Evolutionary conservation across 1,140 invertebrate species (phyloP).

Genomic region (Bradysia coprophila): DNA sequence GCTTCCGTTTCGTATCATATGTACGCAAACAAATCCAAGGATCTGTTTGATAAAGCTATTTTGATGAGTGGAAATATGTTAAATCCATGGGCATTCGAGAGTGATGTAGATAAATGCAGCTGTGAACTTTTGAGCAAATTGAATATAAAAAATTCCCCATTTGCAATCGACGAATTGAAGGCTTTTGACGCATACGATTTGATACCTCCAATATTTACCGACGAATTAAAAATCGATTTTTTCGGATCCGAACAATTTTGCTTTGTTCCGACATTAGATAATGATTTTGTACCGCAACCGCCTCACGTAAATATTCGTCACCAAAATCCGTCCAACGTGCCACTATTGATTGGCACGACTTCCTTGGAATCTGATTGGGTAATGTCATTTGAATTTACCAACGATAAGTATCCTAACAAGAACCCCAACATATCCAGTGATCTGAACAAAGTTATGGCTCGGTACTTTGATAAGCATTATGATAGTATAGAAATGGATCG

Average conservation of each 20-base stretch:
- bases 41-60: slow-evolving; percentile 7
- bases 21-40: slow-evolving; percentile 5
- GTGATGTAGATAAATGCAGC: neutral
- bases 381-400: neutral
- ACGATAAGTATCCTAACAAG: too few relatives aligned
- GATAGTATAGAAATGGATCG: too few relatives aligned
- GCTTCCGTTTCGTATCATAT: slow-evolving; percentile 5
- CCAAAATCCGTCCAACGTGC: neutral
- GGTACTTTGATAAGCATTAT: too few relatives aligned
- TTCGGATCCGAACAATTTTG: neutral
- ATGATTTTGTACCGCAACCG: neutral
- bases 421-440: too few relatives aligned
- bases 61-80: slow-evolving; percentile 6
- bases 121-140: too few relatives aligned
- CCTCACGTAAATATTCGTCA: neutral
- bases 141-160: too few relatives aligned
- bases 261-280: neutral
- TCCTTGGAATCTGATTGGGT: neutral
- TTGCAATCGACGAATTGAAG: too few relatives aligned
- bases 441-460: too few relatives aligned
- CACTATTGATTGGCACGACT: neutral
- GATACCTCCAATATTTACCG: too few relatives aligned
- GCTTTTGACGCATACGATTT: too few relatives aligned
- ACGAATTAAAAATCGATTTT: too few relatives aligned
- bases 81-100: slow-evolving; percentile 5